Conservation (phyloP, 2,113 vertebrate species). For the Ceyx margarethae region DNA sequence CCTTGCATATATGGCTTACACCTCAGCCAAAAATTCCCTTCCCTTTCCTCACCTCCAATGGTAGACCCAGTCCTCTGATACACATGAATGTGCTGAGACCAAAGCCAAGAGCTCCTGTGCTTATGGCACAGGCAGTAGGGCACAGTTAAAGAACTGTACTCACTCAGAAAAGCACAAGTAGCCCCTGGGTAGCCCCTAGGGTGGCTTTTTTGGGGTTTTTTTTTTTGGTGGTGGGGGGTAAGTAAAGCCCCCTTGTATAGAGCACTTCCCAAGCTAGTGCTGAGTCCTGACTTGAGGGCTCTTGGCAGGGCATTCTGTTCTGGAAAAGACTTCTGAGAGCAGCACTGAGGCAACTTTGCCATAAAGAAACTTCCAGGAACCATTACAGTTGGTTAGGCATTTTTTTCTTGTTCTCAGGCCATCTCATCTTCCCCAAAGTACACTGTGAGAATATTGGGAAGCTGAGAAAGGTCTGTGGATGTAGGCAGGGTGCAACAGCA, state of each 20-base stretch:
- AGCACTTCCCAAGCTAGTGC: not conserved
- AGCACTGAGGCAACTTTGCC: not conserved
- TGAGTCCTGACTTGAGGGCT: not conserved
- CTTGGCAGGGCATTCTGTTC: not conserved
- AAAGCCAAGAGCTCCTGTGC: not conserved
- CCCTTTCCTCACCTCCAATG: fast-evolving
- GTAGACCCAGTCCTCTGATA: not conserved
- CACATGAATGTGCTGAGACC: not conserved
- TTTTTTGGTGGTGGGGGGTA: too few relatives aligned
- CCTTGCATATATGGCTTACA: fast-evolving
- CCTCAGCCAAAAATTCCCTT: not conserved
- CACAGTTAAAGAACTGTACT: not conserved
- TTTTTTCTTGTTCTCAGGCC: not conserved
- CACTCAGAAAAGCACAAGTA: not conserved
- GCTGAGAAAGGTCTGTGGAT: not conserved
- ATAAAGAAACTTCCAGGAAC: not conserved
- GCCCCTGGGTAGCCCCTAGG: too few relatives aligned
- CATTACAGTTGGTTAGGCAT: not conserved
- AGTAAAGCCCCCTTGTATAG: not conserved
- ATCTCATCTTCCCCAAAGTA: not conserved
- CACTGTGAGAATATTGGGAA: not conserved
- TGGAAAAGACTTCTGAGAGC: not conserved
- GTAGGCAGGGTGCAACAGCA: not conserved
- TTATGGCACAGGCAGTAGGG: not conserved
- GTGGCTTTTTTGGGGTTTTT: not conserved